phyloP scores from a whole-genome alignment of 2,113 vertebrate genomes.

The Pantherophis guttatus region DNA sequence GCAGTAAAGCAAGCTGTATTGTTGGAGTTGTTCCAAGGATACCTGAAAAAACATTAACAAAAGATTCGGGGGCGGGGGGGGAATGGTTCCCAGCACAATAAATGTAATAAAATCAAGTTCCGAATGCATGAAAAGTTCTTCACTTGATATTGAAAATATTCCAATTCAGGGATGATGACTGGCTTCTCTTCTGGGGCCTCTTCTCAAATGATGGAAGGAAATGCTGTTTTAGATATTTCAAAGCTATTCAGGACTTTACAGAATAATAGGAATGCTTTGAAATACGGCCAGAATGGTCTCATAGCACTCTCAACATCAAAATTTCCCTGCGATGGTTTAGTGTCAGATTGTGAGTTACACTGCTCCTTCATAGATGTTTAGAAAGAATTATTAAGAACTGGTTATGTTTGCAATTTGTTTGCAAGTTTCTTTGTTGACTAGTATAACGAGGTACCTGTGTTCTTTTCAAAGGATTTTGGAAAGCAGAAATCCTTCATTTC shows the following conservation, averaged over 20 bases:
- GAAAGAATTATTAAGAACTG: not conserved
- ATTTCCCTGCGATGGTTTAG: not conserved
- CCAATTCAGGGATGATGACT: not conserved
- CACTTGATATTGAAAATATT: not conserved
- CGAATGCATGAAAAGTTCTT: not conserved
- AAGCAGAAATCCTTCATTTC: conserved; percentile 79
- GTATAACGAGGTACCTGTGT: not conserved
- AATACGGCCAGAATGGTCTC: no score
- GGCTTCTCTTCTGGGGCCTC: not conserved
- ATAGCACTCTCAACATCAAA: not conserved
- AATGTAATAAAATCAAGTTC: not conserved
- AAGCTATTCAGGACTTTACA: not conserved
- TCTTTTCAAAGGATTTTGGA: conserved; percentile 74
- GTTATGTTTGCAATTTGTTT: not conserved
- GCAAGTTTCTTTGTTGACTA: not conserved
- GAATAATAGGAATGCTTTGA: not conserved
- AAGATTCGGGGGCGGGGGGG: not conserved
- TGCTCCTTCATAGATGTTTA: not conserved
- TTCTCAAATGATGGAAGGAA: not conserved
- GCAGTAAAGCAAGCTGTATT: not conserved
- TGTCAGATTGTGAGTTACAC: not conserved
- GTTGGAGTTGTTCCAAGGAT: not conserved
- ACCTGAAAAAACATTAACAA: not conserved
- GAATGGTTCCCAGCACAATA: not conserved
- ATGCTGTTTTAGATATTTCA: not conserved